Percentiles rank a stretch among this genome's conserved stretches.
phyloP scores from a whole-genome alignment of 2,797 vertebrate species.

The Valencia hispanica region DNA sequence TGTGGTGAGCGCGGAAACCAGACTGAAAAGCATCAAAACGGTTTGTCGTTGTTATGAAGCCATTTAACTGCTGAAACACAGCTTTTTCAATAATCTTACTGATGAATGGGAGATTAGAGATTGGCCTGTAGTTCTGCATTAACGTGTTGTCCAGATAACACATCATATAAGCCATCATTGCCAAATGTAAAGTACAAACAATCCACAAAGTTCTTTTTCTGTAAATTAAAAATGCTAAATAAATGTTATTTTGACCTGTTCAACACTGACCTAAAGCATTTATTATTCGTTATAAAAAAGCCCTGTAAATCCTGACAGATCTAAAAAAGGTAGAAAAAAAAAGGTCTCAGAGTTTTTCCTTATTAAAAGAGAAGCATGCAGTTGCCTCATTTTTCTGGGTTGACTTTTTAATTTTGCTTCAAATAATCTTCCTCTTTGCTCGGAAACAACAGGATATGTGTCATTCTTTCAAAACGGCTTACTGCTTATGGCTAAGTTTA shows the following conservation, averaged over 20 bases:
- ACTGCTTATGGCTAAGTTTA: neutral
- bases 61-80: too few species aligned
- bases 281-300: neutral
- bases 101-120: too few species aligned
- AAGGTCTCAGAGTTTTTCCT: neutral
- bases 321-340: neutral
- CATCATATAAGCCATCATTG: neutral
- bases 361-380: neutral
- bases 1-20: too few species aligned
- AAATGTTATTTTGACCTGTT: neutral
- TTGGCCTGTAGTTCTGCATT: too few species aligned
- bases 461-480: neutral
- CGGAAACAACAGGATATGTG: neutral
- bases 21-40: too few species aligned
- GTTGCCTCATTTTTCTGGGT: neutral
- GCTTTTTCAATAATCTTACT: too few species aligned
- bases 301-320: neutral
- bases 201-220: too few species aligned
- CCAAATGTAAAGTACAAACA: neutral
- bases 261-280: neutral
- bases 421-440: neutral
- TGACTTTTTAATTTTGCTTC: too few species aligned
- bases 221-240: neutral
- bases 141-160: too few species aligned
- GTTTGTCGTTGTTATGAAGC: too few species aligned